Conservation (phyloP, 2,888 invertebrate genomes). For the Microplitis manilae region DNA sequence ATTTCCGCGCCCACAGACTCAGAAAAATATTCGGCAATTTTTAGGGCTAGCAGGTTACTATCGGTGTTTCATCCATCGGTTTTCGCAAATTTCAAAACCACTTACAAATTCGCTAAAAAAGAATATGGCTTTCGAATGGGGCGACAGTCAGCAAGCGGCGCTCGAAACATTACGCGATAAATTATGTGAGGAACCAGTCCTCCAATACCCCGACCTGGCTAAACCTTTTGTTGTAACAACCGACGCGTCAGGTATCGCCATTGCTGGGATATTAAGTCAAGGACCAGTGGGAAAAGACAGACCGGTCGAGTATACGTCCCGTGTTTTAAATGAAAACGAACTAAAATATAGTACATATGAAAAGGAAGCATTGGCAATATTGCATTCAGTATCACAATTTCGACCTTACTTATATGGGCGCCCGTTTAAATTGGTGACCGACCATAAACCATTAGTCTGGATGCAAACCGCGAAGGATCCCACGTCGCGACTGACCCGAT, state of each 20-base stretch:
- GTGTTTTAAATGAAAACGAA: neutral
- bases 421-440: neutral
- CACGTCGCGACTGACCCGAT: slow-evolving; percentile 25
- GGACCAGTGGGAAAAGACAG: neutral
- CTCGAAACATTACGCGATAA: neutral
- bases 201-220: neutral
- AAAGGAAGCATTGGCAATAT: slow-evolving; percentile 44
- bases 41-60: neutral
- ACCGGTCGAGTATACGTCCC: neutral
- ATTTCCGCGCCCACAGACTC: too few relatives aligned
- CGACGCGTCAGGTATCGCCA: neutral
- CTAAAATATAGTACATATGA: slow-evolving; percentile 23
- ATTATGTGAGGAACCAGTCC: neutral
- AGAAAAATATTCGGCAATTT: too few relatives aligned
- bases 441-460: slow-evolving; percentile 26
- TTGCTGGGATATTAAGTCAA: neutral
- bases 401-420: slow-evolving; percentile 43
- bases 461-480: slow-evolving; percentile 42
- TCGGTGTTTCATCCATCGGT: neutral
- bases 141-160: neutral
- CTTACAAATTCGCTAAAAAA: neutral
- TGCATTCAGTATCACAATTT: slow-evolving; percentile 33
- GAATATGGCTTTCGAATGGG: neutral
- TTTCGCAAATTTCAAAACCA: neutral
- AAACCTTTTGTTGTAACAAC: neutral